Conservation (phyloP, 2,888 invertebrate species). For the Ophion ellenae region DNA sequence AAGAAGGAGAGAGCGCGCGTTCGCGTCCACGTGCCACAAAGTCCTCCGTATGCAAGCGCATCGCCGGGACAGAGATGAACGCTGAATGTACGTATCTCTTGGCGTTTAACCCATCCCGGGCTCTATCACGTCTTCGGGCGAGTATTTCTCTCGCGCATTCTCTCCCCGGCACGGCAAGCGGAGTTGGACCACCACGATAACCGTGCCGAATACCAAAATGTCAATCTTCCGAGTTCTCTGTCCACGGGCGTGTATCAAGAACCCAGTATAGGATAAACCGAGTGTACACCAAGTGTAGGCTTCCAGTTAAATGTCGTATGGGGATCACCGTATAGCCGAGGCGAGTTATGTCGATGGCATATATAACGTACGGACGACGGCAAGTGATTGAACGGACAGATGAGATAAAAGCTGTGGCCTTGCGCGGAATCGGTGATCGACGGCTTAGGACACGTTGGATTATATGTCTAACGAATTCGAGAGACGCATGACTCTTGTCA, state of each 20-base stretch:
- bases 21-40: conserved; percentile 63
- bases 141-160: conserved; percentile 62
- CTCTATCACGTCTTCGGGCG: conserved; percentile 45
- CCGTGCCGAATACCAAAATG: conserved; percentile 74
- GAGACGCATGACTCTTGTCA: conserved; percentile 56
- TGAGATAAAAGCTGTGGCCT: conserved; percentile 41
- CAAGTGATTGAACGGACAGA: conserved; percentile 45
- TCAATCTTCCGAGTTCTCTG: conserved; percentile 68
- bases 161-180: conserved; percentile 35
- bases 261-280: conserved; percentile 35
- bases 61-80: conserved; percentile 43
- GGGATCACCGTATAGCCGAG: conserved; percentile 32
- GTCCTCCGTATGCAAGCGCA: conserved; percentile 41
- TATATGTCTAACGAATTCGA: conserved; percentile 37
- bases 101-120: conserved; percentile 33
- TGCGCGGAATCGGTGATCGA: conserved; percentile 55
- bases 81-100: conserved; percentile 33
- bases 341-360: conserved; percentile 44
- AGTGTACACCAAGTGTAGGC: conserved; percentile 44
- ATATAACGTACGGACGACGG: conserved; percentile 45
- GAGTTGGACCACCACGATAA: conserved; percentile 67
- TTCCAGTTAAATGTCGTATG: conserved; percentile 35
- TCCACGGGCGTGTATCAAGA: conserved; percentile 56
- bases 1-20: conserved; percentile 49
- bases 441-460: conserved; percentile 41